phyloP scores from a whole-genome alignment of 2,113 vertebrate species.

The Pelusios castaneus region DNA sequence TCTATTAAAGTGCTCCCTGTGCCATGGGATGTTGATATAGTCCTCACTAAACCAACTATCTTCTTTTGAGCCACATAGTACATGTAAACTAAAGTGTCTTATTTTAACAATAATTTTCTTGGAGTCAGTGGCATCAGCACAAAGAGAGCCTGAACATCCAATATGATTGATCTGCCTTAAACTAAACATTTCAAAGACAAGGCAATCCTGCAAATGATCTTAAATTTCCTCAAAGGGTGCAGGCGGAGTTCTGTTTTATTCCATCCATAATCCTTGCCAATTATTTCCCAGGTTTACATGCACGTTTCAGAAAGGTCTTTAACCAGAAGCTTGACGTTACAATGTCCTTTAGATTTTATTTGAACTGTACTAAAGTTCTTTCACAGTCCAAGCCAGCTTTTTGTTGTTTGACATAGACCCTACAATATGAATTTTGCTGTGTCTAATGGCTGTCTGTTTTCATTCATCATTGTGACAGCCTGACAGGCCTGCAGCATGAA shows the following conservation, averaged over 20 bases:
- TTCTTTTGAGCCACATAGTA: neutral
- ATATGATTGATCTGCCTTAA: conserved; percentile 6
- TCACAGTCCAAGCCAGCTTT: conserved; percentile 52
- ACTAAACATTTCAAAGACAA: conserved; percentile 19
- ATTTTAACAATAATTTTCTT: conserved; percentile 10
- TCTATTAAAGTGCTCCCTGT: neutral
- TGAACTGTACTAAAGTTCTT: conserved; percentile 60
- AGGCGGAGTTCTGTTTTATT: conserved; percentile 22
- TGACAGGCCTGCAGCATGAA: conserved; percentile 66
- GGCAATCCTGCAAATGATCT: conserved; percentile 7
- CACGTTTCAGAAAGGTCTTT: conserved; percentile 29
- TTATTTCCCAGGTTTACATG: conserved; percentile 38
- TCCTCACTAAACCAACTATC: conserved; percentile 2
- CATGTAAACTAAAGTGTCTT: neutral
- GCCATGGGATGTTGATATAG: neutral
- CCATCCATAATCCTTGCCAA: conserved; percentile 24
- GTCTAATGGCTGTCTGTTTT: conserved; percentile 72
- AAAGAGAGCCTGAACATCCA: conserved; percentile 2
- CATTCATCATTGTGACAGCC: conserved; percentile 58
- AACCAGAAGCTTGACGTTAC: conserved; percentile 18
- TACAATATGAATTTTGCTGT: conserved; percentile 53
- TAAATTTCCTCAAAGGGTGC: neutral
- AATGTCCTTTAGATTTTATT: conserved; percentile 63
- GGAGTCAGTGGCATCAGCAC: neutral
- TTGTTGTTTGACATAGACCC: conserved; percentile 61